phyloP scores from a whole-genome alignment of 1,140 invertebrate species.

The Trichonephila inaurata region DNA sequence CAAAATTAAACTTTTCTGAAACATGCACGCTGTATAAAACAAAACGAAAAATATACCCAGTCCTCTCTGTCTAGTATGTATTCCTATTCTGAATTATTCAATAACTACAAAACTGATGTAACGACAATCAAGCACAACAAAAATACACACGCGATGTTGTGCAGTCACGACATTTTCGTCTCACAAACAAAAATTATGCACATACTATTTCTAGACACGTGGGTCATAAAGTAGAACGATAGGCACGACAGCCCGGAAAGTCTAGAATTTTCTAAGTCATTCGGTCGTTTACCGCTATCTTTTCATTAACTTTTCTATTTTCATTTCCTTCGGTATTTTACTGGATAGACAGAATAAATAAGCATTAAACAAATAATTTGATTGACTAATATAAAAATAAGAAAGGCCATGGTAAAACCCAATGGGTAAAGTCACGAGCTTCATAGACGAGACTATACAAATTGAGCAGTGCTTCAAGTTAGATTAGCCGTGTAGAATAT shows the following conservation, averaged over 20 bases:
- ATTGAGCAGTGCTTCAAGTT: no score
- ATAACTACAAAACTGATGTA: not conserved
- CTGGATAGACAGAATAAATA: no score
- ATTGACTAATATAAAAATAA: no score
- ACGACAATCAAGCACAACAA: not conserved
- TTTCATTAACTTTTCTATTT: not conserved
- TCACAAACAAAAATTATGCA: not conserved
- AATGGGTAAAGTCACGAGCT: no score
- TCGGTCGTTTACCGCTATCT: not conserved
- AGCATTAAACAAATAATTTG: no score
- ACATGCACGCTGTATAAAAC: not conserved
- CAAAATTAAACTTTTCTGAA: no score
- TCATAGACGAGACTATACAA: no score
- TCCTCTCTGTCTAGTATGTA: not conserved
- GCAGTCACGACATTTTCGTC: not conserved
- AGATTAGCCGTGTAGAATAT: no score
- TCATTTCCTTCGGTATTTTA: not conserved
- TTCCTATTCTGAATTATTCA: not conserved
- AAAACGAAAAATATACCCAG: not conserved
- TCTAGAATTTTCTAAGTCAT: not conserved
- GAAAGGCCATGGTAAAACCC: no score
- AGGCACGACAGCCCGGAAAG: not conserved
- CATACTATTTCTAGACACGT: conserved; percentile 17
- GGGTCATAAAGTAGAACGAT: conserved; percentile 17
- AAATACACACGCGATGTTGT: not conserved